Evolutionary conservation across 1,140 invertebrate genomes (phyloP), one percentile per base, ranked within the genome.

Genomic region (Ceratina australensis): DNA sequence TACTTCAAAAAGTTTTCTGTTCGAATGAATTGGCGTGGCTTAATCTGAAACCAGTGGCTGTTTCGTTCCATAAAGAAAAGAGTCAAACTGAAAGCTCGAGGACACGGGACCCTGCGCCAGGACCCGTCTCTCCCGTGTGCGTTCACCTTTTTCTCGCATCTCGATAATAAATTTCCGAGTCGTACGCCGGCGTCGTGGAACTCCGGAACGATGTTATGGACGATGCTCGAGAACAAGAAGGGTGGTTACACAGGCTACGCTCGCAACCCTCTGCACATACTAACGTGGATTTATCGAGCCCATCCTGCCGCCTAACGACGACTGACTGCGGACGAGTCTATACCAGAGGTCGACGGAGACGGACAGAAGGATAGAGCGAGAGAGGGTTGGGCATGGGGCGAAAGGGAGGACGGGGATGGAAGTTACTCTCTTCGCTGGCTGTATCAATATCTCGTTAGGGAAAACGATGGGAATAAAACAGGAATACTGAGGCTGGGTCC

Each of bases 381-480:
- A 50, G 3, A 59, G 57, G 18, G 16, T 15, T n/a, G 16, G 33
- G 49, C 20, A 50, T 8, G 16, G 13, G 49, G 64, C 16, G 10
- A 49, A n/a, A 13, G 28, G 42, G 28, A 22, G 3, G n/a, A n/a
- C 5, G 33, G 20, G 3, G 13, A 5, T 50, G 74, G 67, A 80
- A 80, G 85, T 83, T 81, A 80, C 73, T 56, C 72, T 64, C 50
- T 64, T 66, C 33, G 33, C 26, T 77, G 76, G 78, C 68, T 82
- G 83, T 87, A 87, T 87, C 86, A 87, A 87, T 87, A 85, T 87
- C 86, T 87, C 86, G 86, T 87, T 87, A 87, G 79, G 67, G 66
- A 22, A 60, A 63, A 87, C 63, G 78, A 78, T 63, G 69, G 66
- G 77, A 86, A 85, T 83, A 78, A 83, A 78, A 86, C 16, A 49